phyloP scores from a whole-genome alignment of 2,113 vertebrate genomes.

The Oxygymnocypris stewartii region DNA sequence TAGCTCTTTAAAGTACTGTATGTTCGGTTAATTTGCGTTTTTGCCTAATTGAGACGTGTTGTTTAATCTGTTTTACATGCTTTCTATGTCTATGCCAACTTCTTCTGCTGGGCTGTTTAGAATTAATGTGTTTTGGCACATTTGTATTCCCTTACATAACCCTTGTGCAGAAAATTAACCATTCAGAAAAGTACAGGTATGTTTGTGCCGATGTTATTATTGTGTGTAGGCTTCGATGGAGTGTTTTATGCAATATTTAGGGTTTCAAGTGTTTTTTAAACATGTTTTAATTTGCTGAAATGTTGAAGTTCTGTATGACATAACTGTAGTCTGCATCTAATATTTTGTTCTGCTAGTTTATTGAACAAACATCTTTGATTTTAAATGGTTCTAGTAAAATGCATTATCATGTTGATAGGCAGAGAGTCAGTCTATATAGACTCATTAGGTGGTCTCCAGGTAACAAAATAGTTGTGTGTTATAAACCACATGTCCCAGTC shows the following conservation, averaged over 20 bases:
- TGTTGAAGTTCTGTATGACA: background rate
- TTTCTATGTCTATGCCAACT: background rate
- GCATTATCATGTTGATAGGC: background rate
- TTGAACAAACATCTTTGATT: background rate
- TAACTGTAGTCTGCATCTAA: background rate
- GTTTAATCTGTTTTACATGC: background rate
- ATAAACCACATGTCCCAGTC: conserved; percentile 27
- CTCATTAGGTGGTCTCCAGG: conserved; percentile 14
- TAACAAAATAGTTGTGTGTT: background rate
- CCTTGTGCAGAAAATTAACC: background rate
- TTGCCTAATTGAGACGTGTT: background rate
- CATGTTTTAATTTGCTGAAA: background rate
- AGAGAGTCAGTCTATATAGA: background rate
- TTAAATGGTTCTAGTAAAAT: background rate
- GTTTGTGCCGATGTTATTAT: background rate
- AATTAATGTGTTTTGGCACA: conserved; percentile 13
- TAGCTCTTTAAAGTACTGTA: background rate
- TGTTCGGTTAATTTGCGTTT: background rate
- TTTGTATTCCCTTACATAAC: background rate
- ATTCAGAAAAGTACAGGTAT: background rate
- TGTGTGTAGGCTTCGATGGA: background rate
- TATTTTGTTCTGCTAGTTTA: background rate
- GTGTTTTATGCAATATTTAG: background rate
- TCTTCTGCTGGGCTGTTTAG: background rate
- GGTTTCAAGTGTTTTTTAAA: background rate